Percentiles rank a stretch among this genome's conserved stretches.
Conservation (phyloP, 2,888 invertebrate genomes). For the Seira musarum region DNA sequence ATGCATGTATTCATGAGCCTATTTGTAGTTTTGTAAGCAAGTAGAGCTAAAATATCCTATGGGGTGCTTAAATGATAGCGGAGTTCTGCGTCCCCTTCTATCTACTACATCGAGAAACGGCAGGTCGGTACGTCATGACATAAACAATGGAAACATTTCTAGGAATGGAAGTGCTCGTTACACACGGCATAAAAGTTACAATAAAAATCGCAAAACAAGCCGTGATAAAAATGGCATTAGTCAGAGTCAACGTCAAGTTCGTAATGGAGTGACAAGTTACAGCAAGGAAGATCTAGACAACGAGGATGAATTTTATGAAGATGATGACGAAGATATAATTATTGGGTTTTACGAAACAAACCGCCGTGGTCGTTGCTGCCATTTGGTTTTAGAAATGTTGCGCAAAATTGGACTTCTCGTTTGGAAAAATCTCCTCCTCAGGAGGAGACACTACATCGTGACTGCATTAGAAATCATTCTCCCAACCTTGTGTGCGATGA, state of each 20-base stretch:
- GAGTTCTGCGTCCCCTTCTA: constrained; percentile 65
- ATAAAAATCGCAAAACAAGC: constrained; percentile 47
- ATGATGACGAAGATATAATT: constrained; percentile 18
- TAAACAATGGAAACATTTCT: constrained; percentile 35
- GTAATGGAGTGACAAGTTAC: constrained; percentile 35
- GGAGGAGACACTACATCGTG: constrained; percentile 68
- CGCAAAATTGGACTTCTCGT: constrained; percentile 64
- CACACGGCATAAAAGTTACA: constrained; percentile 26
- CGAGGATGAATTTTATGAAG: constrained; percentile 44
- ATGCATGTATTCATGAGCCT: neutral
- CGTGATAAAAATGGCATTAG: constrained; percentile 28
- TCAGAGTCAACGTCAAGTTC: constrained; percentile 3
- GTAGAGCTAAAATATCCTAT: constrained; percentile 12
- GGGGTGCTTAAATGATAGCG: constrained; percentile 63
- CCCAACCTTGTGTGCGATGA: constrained; percentile 66
- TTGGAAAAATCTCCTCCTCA: constrained; percentile 69
- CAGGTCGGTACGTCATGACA: constrained; percentile 22
- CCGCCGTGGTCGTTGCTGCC: constrained; percentile 1
- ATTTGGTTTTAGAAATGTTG: neutral
- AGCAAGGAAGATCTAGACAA: constrained; percentile 23
- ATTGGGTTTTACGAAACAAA: neutral
- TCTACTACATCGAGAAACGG: constrained; percentile 49
- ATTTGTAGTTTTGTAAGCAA: neutral
- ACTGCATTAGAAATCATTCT: constrained; percentile 68
- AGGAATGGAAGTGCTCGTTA: constrained; percentile 30